Conservation (phyloP, 2,113 vertebrate species). For the Bothrops jararaca region DNA sequence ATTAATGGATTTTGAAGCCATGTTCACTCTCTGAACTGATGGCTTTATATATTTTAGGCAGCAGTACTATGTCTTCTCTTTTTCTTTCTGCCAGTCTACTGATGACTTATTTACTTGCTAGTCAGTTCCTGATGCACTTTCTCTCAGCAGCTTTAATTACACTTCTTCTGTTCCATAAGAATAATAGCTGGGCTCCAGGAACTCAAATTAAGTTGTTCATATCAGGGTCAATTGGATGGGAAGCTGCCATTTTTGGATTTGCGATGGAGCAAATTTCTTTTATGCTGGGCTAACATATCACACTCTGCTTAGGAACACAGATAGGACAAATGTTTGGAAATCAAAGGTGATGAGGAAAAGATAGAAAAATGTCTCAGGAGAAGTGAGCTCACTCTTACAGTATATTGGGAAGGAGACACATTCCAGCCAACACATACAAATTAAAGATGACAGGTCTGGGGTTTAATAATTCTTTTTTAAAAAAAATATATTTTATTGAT, state of each 20-base stretch:
- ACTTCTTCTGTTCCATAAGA: not conserved
- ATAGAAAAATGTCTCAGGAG: not conserved
- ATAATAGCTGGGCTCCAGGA: not conserved
- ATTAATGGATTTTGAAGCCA: not conserved
- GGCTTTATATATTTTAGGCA: constrained; percentile 19
- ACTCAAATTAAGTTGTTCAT: constrained; percentile 23
- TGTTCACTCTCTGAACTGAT: constrained; percentile 14
- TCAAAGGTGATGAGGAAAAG: not conserved
- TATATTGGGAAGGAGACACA: not conserved
- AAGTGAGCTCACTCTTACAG: not conserved
- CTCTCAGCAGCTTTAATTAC: constrained; percentile 25
- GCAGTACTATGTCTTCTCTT: not conserved
- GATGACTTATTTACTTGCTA: constrained; percentile 33
- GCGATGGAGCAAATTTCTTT: not conserved
- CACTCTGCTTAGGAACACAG: not conserved
- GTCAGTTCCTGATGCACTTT: constrained; percentile 17
- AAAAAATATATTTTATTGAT: no score
- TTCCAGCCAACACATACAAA: not conserved
- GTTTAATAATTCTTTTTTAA: not conserved
- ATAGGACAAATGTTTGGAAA: not conserved
- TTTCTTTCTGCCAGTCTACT: constrained; percentile 3
- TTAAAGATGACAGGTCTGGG: not conserved
- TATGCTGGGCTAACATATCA: not conserved
- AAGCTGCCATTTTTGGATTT: not conserved
- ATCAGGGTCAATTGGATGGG: not conserved